Percentiles rank a stretch among this genome's conserved stretches.
These are phyloP conservation scores for Oedothorax gibbosus DNA, from an alignment of 1,140 invertebrate species.

Conservation along the genomic window DNA sequence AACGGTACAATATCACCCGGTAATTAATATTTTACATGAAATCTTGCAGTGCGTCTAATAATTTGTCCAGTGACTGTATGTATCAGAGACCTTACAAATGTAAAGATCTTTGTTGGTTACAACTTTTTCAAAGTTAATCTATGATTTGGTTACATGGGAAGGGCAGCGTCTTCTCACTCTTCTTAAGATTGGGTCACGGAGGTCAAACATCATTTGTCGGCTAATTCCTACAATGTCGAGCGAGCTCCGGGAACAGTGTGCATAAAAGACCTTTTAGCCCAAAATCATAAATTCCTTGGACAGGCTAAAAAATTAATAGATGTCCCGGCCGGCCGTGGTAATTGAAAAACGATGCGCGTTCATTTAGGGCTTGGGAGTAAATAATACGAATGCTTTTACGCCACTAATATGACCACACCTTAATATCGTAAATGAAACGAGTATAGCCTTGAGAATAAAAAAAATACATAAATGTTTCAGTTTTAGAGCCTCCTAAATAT, in stretches of 20 bases:
- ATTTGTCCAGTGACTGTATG: no score
- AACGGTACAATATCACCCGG: no score
- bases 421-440: slow-evolving; percentile 57
- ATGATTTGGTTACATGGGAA: slow-evolving; percentile 47
- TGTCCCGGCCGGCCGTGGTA: slow-evolving; percentile 20
- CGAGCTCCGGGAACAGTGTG: not conserved
- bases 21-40: no score
- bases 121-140: not conserved
- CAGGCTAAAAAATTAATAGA: slow-evolving; percentile 54
- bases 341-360: slow-evolving; percentile 59
- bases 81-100: no score
- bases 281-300: slow-evolving; percentile 56
- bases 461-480: slow-evolving; percentile 46
- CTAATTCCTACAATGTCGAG: slow-evolving; percentile 58
- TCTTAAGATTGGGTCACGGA: slow-evolving; percentile 23
- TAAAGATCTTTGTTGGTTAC: no score
- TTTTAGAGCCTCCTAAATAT: slow-evolving; percentile 46
- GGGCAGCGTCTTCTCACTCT: slow-evolving; percentile 58
- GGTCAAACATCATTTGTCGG: slow-evolving; percentile 58
- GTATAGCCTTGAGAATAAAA: slow-evolving; percentile 28
- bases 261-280: slow-evolving; percentile 50
- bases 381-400: slow-evolving; percentile 44
- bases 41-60: no score
- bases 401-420: slow-evolving; percentile 58
- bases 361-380: slow-evolving; percentile 40